Conservation (phyloP, 2,888 invertebrate genomes). For the Drosophila anomelani region DNA sequence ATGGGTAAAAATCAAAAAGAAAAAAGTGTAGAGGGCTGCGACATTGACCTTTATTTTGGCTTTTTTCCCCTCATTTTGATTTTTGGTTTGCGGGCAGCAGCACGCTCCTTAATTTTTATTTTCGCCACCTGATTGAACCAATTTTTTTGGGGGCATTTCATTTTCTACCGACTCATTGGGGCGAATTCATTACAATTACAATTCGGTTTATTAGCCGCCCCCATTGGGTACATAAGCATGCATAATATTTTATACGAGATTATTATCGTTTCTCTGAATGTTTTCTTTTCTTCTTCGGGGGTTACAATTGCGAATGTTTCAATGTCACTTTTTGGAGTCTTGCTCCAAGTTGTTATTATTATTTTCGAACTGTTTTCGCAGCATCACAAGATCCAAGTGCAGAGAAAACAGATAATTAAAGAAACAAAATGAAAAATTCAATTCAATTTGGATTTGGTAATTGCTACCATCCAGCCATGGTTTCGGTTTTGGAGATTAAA, state of each 20-base stretch:
- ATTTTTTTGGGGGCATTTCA: slow-evolving; percentile 51
- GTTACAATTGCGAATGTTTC: slow-evolving; percentile 53
- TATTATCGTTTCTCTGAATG: slow-evolving; percentile 17
- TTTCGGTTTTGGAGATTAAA: slow-evolving; percentile 1
- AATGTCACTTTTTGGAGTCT: slow-evolving; percentile 52
- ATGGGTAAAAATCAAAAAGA: neutral
- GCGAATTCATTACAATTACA: slow-evolving; percentile 46
- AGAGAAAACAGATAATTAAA: slow-evolving; percentile 44
- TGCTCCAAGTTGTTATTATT: slow-evolving; percentile 12
- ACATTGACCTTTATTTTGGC: slow-evolving; percentile 74
- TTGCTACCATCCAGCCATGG: slow-evolving; percentile 15
- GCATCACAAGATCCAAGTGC: slow-evolving; percentile 41
- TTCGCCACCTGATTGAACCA: slow-evolving; percentile 60
- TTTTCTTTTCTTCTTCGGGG: slow-evolving; percentile 12
- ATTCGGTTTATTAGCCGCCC: slow-evolving; percentile 64
- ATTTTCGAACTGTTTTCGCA: slow-evolving; percentile 45
- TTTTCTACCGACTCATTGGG: slow-evolving; percentile 67
- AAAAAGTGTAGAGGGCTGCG: slow-evolving; percentile 34
- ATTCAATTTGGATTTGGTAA: slow-evolving; percentile 28
- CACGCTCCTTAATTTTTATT: slow-evolving; percentile 38
- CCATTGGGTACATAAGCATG: slow-evolving; percentile 44
- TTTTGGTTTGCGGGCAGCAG: neutral
- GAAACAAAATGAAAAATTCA: slow-evolving; percentile 32
- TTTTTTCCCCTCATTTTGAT: slow-evolving; percentile 13
- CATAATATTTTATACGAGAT: slow-evolving; percentile 30